These are phyloP conservation scores for Pachypanchax playfairii DNA, from an alignment of 2,113 vertebrate species.

Conservation along the genomic window DNA sequence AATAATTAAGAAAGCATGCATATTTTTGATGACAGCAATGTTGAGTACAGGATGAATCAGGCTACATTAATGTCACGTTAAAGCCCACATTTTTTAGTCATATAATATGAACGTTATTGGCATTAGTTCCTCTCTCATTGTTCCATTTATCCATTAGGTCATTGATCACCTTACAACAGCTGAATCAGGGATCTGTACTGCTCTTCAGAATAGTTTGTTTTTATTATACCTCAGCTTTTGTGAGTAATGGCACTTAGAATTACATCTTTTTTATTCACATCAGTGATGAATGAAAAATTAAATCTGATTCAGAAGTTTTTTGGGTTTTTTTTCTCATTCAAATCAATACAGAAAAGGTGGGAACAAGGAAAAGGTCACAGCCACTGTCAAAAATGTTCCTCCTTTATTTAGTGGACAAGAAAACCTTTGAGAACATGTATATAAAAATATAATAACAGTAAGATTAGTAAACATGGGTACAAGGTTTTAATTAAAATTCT, in stretches of 20 bases:
- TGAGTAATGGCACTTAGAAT: conserved; percentile 52
- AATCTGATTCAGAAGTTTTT: conserved; percentile 43
- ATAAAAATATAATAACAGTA: no score
- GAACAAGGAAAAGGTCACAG: neutral
- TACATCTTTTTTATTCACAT: conserved; percentile 38
- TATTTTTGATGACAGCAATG: conserved; percentile 33
- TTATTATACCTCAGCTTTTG: conserved; percentile 14
- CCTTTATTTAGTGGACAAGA: neutral
- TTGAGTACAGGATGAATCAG: conserved; percentile 24
- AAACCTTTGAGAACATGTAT: no score
- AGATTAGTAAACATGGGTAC: no score
- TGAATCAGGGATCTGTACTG: neutral
- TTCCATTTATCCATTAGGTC: conserved; percentile 55
- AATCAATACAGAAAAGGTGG: conserved; percentile 56
- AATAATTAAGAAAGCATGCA: conserved; percentile 26
- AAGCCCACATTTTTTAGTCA: conserved; percentile 27
- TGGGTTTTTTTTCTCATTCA: conserved; percentile 55
- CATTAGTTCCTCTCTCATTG: conserved; percentile 54
- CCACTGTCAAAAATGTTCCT: neutral
- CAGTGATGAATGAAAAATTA: conserved; percentile 59
- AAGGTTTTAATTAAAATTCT: no score
- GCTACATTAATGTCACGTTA: conserved; percentile 45
- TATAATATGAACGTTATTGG: conserved; percentile 24
- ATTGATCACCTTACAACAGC: conserved; percentile 41
- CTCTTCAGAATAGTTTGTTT: conserved; percentile 43